Evolutionary conservation across 2,888 invertebrate species (phyloP).

Genomic region (Aplocera efformata): DNA sequence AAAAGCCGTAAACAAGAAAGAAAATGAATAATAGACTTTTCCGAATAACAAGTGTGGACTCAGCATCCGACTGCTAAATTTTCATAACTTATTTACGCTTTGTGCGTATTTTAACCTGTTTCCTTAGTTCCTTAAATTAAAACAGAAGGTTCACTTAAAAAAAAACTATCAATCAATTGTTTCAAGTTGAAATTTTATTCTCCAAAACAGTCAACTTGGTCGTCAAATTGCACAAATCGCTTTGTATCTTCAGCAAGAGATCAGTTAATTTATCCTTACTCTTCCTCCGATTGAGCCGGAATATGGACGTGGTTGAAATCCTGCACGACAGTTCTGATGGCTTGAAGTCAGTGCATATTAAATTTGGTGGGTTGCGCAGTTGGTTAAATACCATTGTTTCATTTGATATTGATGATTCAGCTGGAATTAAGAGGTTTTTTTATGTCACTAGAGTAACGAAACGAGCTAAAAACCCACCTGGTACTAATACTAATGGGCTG

Average conservation of each 20-base stretch:
- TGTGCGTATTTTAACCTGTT: too few relatives aligned
- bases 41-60: too few relatives aligned
- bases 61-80: too few relatives aligned
- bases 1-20: too few relatives aligned
- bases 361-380: slow-evolving; percentile 22
- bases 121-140: too few relatives aligned
- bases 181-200: slow-evolving; percentile 42
- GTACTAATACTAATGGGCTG: too few relatives aligned
- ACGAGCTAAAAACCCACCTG: too few relatives aligned
- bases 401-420: slow-evolving; percentile 34
- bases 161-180: too few relatives aligned
- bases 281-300: slow-evolving; percentile 51
- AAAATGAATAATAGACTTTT: too few relatives aligned
- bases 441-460: too few relatives aligned
- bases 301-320: slow-evolving; percentile 56
- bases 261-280: slow-evolving; percentile 60
- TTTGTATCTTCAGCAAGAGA: slow-evolving; percentile 65
- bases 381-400: slow-evolving; percentile 39
- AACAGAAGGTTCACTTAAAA: too few relatives aligned
- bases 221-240: slow-evolving; percentile 53
- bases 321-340: slow-evolving; percentile 53
- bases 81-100: too few relatives aligned
- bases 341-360: slow-evolving; percentile 37
- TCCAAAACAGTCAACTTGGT: slow-evolving; percentile 61
- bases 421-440: slow-evolving; percentile 37